Percentiles rank a stretch among this genome's conserved stretches.
Evolutionary conservation across 2,113 vertebrate species (phyloP).

Genomic region (Equus quagga): DNA sequence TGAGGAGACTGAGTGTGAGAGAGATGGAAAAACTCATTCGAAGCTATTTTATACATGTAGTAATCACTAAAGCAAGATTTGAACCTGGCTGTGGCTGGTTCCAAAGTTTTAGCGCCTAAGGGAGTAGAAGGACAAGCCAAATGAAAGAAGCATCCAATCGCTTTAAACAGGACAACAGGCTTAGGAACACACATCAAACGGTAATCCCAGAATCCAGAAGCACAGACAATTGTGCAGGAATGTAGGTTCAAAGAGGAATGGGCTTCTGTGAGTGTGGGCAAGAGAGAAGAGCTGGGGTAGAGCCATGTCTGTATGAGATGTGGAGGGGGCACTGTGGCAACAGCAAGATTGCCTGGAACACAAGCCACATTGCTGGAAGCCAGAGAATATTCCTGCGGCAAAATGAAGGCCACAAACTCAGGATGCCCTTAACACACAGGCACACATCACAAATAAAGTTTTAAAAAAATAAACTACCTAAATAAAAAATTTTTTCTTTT

Average conservation of each 20-base stretch:
- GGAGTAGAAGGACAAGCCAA: not conserved
- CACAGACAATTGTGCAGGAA: not conserved
- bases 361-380: not conserved
- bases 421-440: not conserved
- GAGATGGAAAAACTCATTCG: not conserved
- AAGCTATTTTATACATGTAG: not conserved
- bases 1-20: not conserved
- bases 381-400: not conserved
- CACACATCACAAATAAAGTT: not conserved
- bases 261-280: not conserved
- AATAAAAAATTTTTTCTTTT: conserved; percentile 68
- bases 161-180: not conserved
- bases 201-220: not conserved
- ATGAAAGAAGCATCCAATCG: not conserved
- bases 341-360: not conserved
- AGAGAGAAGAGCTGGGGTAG: not conserved
- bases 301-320: too few relatives aligned
- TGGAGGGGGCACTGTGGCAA: not conserved
- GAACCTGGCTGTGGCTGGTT: not conserved
- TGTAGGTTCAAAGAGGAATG: not conserved
- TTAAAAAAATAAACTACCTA: conserved; percentile 11
- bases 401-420: not conserved
- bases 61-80: not conserved
- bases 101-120: not conserved
- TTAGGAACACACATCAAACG: not conserved